Evolutionary conservation across 2,888 invertebrate species (phyloP), one percentile per base, ranked within the genome.

Genomic region (Ceraclea dissimilis): DNA sequence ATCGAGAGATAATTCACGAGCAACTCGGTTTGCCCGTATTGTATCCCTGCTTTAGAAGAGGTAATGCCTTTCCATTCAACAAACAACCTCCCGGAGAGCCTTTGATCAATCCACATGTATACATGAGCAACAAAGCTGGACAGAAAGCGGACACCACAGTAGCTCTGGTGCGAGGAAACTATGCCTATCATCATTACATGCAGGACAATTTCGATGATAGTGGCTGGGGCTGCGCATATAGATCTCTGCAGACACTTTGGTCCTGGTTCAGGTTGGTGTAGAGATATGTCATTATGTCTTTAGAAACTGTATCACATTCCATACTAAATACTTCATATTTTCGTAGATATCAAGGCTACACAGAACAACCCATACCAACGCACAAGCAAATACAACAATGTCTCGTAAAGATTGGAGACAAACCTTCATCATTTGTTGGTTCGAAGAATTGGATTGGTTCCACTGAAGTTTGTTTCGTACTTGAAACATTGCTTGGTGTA

Each of bases 141-240:
- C 22, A 34, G 63, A 8, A 70, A 67, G 54, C 63, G 65, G 72
- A 71, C 34, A 67, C 68, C 1, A 68, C 65, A 1, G 63, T 69
- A 1, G 75, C 76, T 44, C 60, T 86, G 26, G 86, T 98, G 2
- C 79, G 85, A 61, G 99, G 99, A 1, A 80, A 83, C 61, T 99
- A 99, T 69, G 79, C 85, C 17, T 99, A 99, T 72, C 89, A 94
- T 69, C 99, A 99, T 71, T 99, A 99, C 71, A 88, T 93, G 85
- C 96, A 97, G 71, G 90, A 97, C 67, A 81, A 84, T 63, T 85
- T 93, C 69, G 89, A 97, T 71, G 99, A 99, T 67, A 88, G 90
- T 70, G 95, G 95, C n/a, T 99, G 99, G 99, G 99, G 99, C 2
- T 99, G 99, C 76, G 99, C 99, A 0, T 99, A 99, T 69, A 82